phyloP scores from a whole-genome alignment of 2,113 vertebrate species.

The Aptenodytes forsteri region DNA sequence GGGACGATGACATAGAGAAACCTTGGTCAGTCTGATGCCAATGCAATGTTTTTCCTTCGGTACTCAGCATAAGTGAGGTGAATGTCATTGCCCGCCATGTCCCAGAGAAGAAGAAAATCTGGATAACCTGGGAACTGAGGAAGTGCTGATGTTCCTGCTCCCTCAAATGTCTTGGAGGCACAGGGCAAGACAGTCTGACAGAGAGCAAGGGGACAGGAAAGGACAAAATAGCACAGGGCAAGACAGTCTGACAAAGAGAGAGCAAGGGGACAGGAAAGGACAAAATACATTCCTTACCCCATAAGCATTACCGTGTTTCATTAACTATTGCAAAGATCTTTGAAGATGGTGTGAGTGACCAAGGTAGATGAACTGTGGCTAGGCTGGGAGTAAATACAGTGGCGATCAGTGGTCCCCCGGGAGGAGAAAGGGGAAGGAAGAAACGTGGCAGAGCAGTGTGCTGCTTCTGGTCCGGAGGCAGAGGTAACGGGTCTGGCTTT shows the following conservation, averaged over 20 bases:
- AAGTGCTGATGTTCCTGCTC: not conserved
- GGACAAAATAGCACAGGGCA: not conserved
- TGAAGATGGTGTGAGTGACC: not conserved
- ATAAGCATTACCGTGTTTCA: not conserved
- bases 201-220: not conserved
- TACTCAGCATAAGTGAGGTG: not conserved
- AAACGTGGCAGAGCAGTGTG: not conserved
- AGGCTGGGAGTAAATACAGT: not conserved
- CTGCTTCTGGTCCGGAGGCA: not conserved
- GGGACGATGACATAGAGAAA: not conserved
- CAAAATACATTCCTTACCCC: not conserved
- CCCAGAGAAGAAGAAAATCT: not conserved
- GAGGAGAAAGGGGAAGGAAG: not conserved
- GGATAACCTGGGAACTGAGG: not conserved
- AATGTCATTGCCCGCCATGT: not conserved
- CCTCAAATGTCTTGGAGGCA: not conserved
- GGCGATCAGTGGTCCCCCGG: rapidly evolving
- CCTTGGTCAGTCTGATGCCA: not conserved
- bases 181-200: not conserved
- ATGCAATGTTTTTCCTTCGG: not conserved
- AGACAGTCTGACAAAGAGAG: not conserved
- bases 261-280: not conserved
- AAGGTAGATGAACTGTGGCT: not conserved
- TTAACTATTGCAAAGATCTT: not conserved
- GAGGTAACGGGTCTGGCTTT: not conserved